These are phyloP conservation scores for Hyphantria cunea DNA, from an alignment of 1,140 invertebrate species.

Conservation along the genomic window DNA sequence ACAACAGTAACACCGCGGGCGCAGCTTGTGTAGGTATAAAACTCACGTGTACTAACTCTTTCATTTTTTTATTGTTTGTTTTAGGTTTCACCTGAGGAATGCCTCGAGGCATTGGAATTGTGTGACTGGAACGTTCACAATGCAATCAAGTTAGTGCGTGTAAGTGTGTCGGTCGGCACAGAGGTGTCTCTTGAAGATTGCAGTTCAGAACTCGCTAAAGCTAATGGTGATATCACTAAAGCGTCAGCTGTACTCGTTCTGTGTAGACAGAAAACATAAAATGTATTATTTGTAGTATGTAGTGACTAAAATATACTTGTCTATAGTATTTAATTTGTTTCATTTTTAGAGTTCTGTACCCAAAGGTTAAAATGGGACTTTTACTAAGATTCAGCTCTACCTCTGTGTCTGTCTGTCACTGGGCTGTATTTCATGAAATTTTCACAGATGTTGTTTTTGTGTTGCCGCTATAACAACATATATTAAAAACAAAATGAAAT, in stretches of 20 bases:
- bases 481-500: too few relatives aligned
- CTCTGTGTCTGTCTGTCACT: too few relatives aligned
- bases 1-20: too few relatives aligned
- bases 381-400: too few relatives aligned
- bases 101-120: constrained; percentile 90
- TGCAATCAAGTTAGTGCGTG: constrained; percentile 92
- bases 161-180: constrained; percentile 67
- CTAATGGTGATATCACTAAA: constrained; percentile 73
- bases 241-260: constrained; percentile 41
- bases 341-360: too few relatives aligned
- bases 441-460: too few relatives aligned
- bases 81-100: constrained; percentile 90
- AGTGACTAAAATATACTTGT: background rate
- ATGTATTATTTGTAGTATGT: background rate
- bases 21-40: too few relatives aligned
- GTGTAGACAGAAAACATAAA: constrained; percentile 12
- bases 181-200: constrained; percentile 66
- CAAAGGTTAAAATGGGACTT: too few relatives aligned
- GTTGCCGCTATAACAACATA: too few relatives aligned
- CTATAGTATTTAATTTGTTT: too few relatives aligned
- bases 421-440: too few relatives aligned
- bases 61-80: background rate
- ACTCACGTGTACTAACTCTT: too few relatives aligned
- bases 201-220: constrained; percentile 61
- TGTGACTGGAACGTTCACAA: constrained; percentile 94